Base-by-base conservation (phyloP, 2,888 invertebrate genomes). In the Oconnorella tubifera region DNA sequence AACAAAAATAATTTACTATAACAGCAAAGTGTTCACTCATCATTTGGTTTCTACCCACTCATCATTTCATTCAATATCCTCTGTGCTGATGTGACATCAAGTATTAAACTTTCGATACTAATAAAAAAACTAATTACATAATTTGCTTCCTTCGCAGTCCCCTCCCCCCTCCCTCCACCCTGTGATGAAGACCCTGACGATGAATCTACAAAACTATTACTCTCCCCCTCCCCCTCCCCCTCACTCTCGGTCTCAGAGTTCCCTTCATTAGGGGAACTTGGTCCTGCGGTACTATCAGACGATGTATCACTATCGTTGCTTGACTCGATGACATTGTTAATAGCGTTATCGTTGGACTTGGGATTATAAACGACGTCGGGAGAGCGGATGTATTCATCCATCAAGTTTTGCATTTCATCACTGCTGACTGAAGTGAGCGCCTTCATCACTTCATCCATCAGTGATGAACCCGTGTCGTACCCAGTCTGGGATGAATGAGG, bases 381-480 rank as follows among this genome's bases (percentile, higher is more conserved):
- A 4, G 32, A 27, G 10, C 29, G 56, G 29, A 6, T 29, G 32
- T 56, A 31, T 3, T 40, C 51, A 23, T 62, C 49, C 48, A 62
- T 32, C 4, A 33, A 33, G 6, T 32, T 23, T 40, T 66, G 62
- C n/a, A 50, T 33, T 23, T 27, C 32, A 1, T 29, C 51, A 10
- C 59, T 27, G 31, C 4, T 28, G 2, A 40, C 58, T 25, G 58
- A n/a, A 62, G 74, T 76, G 48, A 85, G 70, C 23, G 85, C 88
- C 59, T 88, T 88, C 77, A 96, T 90, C 85, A 96, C 91, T 63
- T 91, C 89, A 76, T 93, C 95, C 78, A 96, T 85, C 60, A 97
- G 84, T 68, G 94, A 94, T 19, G 92, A 91, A 3, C 94, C 92
- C 23, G 50, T 32, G 28, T 65, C 62, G 14, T 33, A 48, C 6